A percentile compares a stretch with the other conserved stretches of the same genome.
These are phyloP conservation scores for Trichopoda pennipes DNA, from an alignment of 2,888 invertebrate genomes.

Conservation along the genomic window DNA sequence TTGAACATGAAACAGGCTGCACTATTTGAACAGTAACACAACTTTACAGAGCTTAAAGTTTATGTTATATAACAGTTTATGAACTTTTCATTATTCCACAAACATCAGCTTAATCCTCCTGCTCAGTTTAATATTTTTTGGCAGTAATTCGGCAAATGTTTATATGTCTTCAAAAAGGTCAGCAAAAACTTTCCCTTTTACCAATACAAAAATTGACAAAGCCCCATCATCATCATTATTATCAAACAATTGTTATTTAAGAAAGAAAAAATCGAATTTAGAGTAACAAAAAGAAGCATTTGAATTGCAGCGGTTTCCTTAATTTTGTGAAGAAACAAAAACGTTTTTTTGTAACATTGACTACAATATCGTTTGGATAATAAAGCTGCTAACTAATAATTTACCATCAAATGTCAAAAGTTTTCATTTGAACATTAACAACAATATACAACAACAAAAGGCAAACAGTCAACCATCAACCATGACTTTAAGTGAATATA, in stretches of 20 bases:
- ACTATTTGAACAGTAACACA: too few relatives aligned
- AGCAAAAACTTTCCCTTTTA: constrained; percentile 40
- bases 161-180: constrained; percentile 17
- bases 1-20: too few relatives aligned
- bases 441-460: constrained; percentile 17
- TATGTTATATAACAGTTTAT: constrained; percentile 28
- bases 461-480: constrained; percentile 19
- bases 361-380: not conserved
- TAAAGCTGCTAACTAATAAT: constrained; percentile 62
- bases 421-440: constrained; percentile 35
- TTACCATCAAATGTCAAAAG: constrained; percentile 68
- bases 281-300: not conserved
- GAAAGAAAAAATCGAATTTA: not conserved
- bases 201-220: constrained; percentile 30
- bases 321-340: not conserved
- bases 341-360: not conserved
- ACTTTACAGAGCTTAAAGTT: not conserved
- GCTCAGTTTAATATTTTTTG: not conserved
- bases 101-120: not conserved
- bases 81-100: constrained; percentile 23
- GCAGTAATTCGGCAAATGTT: constrained; percentile 1
- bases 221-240: not conserved
- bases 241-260: not conserved
- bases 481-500: constrained; percentile 56
- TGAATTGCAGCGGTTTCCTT: not conserved